Evolutionary conservation across 2,113 vertebrate species (phyloP).

Genomic region (Ciconia stormi): DNA sequence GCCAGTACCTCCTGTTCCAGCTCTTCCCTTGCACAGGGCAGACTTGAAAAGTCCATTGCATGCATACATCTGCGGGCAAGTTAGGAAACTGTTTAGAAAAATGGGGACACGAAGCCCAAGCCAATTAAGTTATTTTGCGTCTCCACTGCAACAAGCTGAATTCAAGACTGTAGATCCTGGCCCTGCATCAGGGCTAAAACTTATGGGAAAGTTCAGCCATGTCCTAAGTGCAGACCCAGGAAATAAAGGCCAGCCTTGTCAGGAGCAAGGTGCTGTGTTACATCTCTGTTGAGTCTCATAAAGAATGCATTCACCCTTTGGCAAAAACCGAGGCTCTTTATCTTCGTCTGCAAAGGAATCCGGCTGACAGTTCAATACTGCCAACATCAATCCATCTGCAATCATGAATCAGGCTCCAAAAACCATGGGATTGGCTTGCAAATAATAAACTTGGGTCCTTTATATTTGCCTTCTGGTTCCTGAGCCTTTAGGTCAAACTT

Average conservation of each 20-base stretch:
- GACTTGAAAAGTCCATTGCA: constrained; percentile 45
- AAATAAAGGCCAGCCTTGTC: constrained; percentile 52
- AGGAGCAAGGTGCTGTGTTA: constrained; percentile 42
- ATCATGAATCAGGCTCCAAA: neutral
- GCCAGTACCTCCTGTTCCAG: neutral
- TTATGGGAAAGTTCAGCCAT: neutral
- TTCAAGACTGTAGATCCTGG: constrained; percentile 28
- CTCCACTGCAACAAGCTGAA: neutral
- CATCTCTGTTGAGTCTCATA: constrained; percentile 32
- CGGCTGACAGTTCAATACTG: neutral
- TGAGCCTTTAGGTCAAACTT: neutral
- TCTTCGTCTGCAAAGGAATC: constrained; percentile 16
- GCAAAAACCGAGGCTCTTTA: constrained; percentile 29
- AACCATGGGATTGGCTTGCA: neutral
- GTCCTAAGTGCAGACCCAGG: constrained; percentile 20
- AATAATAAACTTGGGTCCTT: neutral
- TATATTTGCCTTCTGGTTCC: constrained; percentile 6
- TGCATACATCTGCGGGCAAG: neutral
- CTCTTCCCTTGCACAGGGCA: neutral
- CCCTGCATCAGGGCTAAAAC: neutral
- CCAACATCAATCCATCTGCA: constrained; percentile 43
- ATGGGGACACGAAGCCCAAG: neutral
- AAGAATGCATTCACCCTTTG: constrained; percentile 52
- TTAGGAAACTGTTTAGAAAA: constrained; percentile 11
- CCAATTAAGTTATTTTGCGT: constrained; percentile 32